Conservation (phyloP, 2,797 vertebrate species). For the Alca torda region DNA sequence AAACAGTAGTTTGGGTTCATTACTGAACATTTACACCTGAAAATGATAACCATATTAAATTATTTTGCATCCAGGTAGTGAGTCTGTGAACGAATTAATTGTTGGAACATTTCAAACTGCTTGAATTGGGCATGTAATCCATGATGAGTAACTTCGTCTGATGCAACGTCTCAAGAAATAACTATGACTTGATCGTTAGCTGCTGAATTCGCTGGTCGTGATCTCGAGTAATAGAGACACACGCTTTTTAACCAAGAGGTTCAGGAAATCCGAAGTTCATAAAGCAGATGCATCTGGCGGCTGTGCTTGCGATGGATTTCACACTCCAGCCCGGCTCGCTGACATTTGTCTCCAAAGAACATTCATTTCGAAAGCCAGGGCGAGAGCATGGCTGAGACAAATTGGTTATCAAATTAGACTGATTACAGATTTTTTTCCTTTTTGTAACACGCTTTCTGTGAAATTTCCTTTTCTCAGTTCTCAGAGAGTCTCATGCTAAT, state of each 20-base stretch:
- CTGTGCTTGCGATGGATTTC: slow-evolving; percentile 26
- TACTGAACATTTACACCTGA: background rate
- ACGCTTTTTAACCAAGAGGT: background rate
- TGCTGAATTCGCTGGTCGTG: background rate
- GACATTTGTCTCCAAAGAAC: slow-evolving; percentile 33
- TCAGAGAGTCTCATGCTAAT: background rate
- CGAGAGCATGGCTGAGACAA: slow-evolving; percentile 46
- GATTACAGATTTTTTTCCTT: slow-evolving; percentile 2
- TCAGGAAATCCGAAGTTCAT: background rate
- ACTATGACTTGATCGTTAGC: background rate
- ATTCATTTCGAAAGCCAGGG: slow-evolving; percentile 30
- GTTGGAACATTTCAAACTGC: background rate
- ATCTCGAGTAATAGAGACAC: background rate
- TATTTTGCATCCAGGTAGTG: background rate
- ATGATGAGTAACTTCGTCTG: background rate
- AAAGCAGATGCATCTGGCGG: slow-evolving; percentile 8
- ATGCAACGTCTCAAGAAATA: background rate
- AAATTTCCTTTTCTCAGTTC: slow-evolving; percentile 42
- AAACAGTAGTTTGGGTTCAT: background rate
- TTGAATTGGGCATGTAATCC: background rate
- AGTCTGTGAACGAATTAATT: background rate
- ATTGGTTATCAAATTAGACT: slow-evolving; percentile 61
- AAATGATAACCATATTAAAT: background rate
- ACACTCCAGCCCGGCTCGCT: background rate
- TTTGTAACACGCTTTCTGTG: slow-evolving; percentile 1